These are phyloP conservation scores for Salvelinus namaycush DNA, from an alignment of 2,113 vertebrate species.

Conservation along the genomic window DNA sequence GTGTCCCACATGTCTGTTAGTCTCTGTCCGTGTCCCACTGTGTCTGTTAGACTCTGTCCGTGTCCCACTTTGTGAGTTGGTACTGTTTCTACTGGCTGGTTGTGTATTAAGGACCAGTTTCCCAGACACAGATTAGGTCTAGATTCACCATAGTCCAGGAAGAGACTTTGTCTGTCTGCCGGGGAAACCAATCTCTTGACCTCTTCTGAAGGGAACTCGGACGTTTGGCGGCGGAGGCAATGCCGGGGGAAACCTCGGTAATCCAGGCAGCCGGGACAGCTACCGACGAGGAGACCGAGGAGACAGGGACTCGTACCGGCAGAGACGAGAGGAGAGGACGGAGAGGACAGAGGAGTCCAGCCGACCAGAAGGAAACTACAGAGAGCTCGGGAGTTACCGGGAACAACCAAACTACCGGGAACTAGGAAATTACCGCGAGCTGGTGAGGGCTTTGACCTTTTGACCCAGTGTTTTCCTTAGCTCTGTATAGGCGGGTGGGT, in stretches of 20 bases:
- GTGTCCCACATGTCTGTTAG: too few species aligned
- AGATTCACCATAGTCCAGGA: not conserved
- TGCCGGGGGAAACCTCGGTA: conserved; percentile 87
- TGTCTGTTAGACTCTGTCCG: not conserved
- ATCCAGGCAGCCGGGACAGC: conserved; percentile 75
- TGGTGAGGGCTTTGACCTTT: not conserved
- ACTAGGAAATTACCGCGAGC: conserved; percentile 78
- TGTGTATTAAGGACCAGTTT: too few species aligned
- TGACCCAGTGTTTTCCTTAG: too few species aligned
- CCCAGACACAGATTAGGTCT: too few species aligned
- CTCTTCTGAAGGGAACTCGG: conserved; percentile 69
- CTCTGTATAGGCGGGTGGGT: too few species aligned
- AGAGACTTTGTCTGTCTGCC: not conserved
- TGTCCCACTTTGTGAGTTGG: not conserved
- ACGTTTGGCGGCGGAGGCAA: conserved; percentile 92
- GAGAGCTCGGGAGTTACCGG: conserved; percentile 86
- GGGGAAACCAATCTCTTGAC: not conserved
- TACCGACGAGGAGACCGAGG: conserved; percentile 77
- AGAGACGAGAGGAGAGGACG: conserved; percentile 75
- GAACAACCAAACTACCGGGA: conserved; percentile 83
- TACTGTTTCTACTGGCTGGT: too few species aligned
- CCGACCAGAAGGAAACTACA: conserved; percentile 88
- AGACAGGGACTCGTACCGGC: conserved; percentile 59
- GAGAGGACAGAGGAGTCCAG: conserved; percentile 75
- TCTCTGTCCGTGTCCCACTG: not conserved